Evolutionary conservation across 2,888 invertebrate genomes (phyloP), one percentile per base, ranked within the genome.

Genomic region (Pogonocherus hispidulus): DNA sequence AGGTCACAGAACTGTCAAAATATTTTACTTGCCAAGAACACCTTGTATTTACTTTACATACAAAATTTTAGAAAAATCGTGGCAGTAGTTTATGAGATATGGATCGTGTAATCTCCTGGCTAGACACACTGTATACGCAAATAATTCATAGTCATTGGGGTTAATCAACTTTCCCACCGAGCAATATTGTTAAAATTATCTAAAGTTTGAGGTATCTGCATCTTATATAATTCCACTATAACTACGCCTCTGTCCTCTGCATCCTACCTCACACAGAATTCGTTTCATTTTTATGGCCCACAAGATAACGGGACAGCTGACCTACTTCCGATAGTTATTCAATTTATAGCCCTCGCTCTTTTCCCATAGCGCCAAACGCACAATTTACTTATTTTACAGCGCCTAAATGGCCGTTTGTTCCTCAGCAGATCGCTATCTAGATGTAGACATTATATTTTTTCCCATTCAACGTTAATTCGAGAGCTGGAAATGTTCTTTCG

Each of bases 221-320:
- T 27, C 27, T 27, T 8, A 8, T 27, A 27, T 8, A 8, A 27
- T 27, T 27, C 8, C 27, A 3, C 8, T 27, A 27, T 27, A 18
- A 1, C 20, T 4, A 8, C 47, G 19, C 22, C 22, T 20, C 18
- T 18, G 19, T 41, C 22, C 9, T 47, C 47, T 47, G 19, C 19
- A 47, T 47, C 62, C 35, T 32, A 11, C 37, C 51, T 16, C 49
- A 35, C 19, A 62, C 14, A 62, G 49, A 62, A 51, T 20, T 60
- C 14, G 35, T 51, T 62, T 62, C 37, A 51, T 62, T 51, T 62
- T 62, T 51, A 51, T 49, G 62, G 51, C 16, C 23, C 62, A 51
- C 37, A 4, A 37, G 37, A 35, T 51, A 62, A 62, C 62, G 62
- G 51, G 9, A 51, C 11, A 19, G 49, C 62, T 62, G 62, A 62